Evolutionary conservation across 2,113 vertebrate species (phyloP), one percentile per base, ranked within the genome.

Genomic region (Hemiscyllium ocellatum): DNA sequence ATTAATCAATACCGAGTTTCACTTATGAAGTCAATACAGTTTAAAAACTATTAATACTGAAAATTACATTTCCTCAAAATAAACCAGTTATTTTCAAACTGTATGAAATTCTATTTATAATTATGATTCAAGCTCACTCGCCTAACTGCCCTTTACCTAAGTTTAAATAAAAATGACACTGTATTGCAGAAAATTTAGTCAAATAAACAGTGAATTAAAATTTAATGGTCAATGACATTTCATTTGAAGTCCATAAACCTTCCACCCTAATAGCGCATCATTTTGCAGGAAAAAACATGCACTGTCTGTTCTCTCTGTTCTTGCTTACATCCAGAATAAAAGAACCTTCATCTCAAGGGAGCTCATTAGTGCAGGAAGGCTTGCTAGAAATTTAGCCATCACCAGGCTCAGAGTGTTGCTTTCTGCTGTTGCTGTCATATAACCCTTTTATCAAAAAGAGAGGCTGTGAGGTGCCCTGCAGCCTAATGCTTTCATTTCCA

Each of bases 321-420:
- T 95, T 95, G 96, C 95, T 95, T 96, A 96, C 78, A 94, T 65
- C 87, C 78, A 95, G 96, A 96, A 96, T 96, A 70, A 95, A 94
- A 96, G 33, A 96, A 86, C 95, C 65, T 95, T 83, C 86, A n/a
- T 96, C 97, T 97, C 97, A 90, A 78, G 97, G 97, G 97, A 97
- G 94, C 97, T 98, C 96, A 98, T 98, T 97, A 98, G 95, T 96
- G 96, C 72, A 85, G 96, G 66, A 95, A 70, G n/a, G 83, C 50
- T 85, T 66, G 47, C 69, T 95, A 61, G 70, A 93, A 95, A 86
- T 95, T 94, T 66, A 68, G 70, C 47, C 87, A 78, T 90, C 80
- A 56, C 24, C 50, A 96, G 95, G 66, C 68, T 80, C 76, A 85
- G 85, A 65, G 20, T 68, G 87, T 76, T 91, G 8, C n/a, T 66